Base-by-base conservation (phyloP, 2,797 vertebrate genomes). In the Pangasius sanitwongsei region DNA sequence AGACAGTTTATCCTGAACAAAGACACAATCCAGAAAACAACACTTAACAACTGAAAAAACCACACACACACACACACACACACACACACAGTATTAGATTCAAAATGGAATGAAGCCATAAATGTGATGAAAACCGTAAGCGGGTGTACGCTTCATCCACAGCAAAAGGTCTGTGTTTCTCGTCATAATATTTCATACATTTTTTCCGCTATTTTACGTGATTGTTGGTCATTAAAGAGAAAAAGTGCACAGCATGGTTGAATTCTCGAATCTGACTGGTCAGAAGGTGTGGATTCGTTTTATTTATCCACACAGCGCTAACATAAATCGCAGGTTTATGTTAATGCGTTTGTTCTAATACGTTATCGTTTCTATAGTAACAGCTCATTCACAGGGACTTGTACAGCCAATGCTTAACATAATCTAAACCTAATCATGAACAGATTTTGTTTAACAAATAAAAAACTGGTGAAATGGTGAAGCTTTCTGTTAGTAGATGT, bases 11-110 rank as follows among this genome's bases (percentile, higher is more conserved):
- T 75, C 28, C 41, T 34, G 41, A 74, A 87, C 72, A 78, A 78
- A 87, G 72, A 77, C 72, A 78, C 57, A 48, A 87, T 65, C 86
- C 72, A 65, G 59, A 61, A 86, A 65, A 65, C 74, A 87, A 65
- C 57, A 87, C 67, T 50, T 77, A 78, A 65, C 55, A 53, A 55
- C n/a, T 75, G 41, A 57, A 63, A n/a, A 67, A 41, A 70, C 20
- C 5, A 67, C 72, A 50, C 74, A 15, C 74, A 77, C 74, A 50
- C 74, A 77, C 37, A 74, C 83, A 70, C 65, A 61, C 50, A 25
- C 16, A 75, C 37, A 15, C 84, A 80, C 6, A 12, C 53, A 50
- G 6, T 16, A 53, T 20, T n/a, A 55, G 15, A 78, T 50, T 78
- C 31, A n/a, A 53, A 7, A 53, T 31, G 2, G 12, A 53, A 53